These are phyloP conservation scores for Pterostichus niger DNA, from an alignment of 2,888 invertebrate genomes.

Conservation along the genomic window DNA sequence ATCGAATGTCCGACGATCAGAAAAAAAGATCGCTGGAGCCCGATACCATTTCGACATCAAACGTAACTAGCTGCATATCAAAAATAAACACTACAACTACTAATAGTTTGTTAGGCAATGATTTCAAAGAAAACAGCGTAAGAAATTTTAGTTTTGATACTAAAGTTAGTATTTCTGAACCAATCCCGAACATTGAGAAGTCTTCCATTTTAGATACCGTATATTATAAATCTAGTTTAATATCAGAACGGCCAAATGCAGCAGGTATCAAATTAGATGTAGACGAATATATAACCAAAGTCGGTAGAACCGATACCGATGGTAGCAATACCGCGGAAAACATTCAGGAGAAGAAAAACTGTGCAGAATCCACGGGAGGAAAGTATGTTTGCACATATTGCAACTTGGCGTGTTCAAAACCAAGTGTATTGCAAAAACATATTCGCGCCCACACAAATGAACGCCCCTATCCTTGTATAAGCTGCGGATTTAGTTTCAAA, in stretches of 20 bases:
- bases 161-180: constrained; percentile 71
- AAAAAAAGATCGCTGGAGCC: constrained; percentile 10
- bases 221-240: constrained; percentile 70
- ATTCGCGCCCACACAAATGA: constrained; percentile 96
- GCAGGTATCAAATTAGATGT: constrained; percentile 63
- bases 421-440: constrained; percentile 95
- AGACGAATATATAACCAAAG: constrained; percentile 49
- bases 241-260: constrained; percentile 61
- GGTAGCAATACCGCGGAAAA: constrained; percentile 63
- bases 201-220: constrained; percentile 74
- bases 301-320: constrained; percentile 52
- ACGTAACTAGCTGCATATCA: constrained; percentile 74
- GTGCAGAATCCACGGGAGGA: constrained; percentile 76
- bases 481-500: constrained; percentile 95
- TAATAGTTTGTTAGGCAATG: constrained; percentile 65
- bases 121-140: constrained; percentile 59
- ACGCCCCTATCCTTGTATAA: constrained; percentile 92
- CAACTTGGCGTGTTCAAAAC: constrained; percentile 93
- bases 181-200: constrained; percentile 71
- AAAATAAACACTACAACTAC: constrained; percentile 72
- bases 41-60: constrained; percentile 40
- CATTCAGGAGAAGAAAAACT: constrained; percentile 72
- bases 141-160: constrained; percentile 74
- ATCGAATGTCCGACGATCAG: constrained; percentile 39
- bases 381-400: constrained; percentile 93